Evolutionary conservation across 1,140 invertebrate species (phyloP).

Genomic region (Drosophila eugracilis): DNA sequence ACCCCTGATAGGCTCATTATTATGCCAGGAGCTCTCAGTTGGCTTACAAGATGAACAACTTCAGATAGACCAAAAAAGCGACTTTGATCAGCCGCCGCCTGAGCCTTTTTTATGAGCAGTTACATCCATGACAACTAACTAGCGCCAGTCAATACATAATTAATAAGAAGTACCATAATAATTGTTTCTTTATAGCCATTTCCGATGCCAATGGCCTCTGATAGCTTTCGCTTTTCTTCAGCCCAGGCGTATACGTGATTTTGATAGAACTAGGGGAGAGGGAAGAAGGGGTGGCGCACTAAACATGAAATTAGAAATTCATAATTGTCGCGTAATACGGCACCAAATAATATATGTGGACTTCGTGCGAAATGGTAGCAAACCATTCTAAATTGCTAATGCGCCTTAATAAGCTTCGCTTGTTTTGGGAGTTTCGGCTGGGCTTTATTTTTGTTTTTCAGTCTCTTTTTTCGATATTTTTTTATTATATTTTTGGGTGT

Average conservation of each 20-base stretch:
- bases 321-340: conserved; percentile 75
- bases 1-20: conserved; percentile 25
- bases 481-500: conserved; percentile 20
- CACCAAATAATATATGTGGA: conserved; percentile 35
- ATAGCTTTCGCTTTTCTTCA: conserved; percentile 75
- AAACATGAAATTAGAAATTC: conserved; percentile 76
- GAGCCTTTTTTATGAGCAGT: not conserved
- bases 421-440: conserved; percentile 42
- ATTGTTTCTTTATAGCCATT: conserved; percentile 34
- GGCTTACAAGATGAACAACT: conserved; percentile 39
- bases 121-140: conserved; percentile 6
- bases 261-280: conserved; percentile 51
- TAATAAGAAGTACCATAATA: conserved; percentile 48
- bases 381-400: conserved; percentile 78
- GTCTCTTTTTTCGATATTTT: not conserved
- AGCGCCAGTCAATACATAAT: conserved; percentile 52
- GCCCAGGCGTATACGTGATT: conserved; percentile 58
- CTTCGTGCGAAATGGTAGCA: conserved; percentile 62
- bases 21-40: conserved; percentile 40
- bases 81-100: conserved; percentile 36
- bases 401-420: conserved; percentile 68
- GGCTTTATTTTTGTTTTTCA: conserved; percentile 11
- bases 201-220: conserved; percentile 67
- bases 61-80: conserved; percentile 23
- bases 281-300: conserved; percentile 10